Evolutionary conservation across 2,113 vertebrate genomes (phyloP).

Genomic region (Melanostigma gelatinosum): DNA sequence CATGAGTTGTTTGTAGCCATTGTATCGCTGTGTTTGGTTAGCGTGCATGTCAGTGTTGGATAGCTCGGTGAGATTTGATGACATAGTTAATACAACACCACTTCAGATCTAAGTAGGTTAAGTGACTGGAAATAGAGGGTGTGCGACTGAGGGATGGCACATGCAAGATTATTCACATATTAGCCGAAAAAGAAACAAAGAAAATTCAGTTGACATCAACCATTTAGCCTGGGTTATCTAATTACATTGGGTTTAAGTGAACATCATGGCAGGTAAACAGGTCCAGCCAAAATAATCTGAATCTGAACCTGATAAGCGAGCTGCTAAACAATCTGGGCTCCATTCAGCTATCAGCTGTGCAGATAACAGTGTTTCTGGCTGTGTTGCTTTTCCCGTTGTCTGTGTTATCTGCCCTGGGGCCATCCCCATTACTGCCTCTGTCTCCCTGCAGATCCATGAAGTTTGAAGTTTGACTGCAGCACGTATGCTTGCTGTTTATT

Average conservation of each 20-base stretch:
- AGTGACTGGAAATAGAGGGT: slow-evolving; percentile 29
- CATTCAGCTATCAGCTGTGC: slow-evolving; percentile 46
- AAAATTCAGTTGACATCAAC: not conserved
- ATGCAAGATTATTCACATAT: slow-evolving; percentile 1
- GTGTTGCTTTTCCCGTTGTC: slow-evolving; percentile 47
- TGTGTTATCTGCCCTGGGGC: slow-evolving; percentile 67
- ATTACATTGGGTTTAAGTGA: not conserved
- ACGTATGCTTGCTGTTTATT: not conserved
- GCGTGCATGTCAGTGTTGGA: slow-evolving; percentile 59
- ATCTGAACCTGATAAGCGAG: slow-evolving; percentile 67
- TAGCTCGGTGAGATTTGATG: slow-evolving; percentile 49
- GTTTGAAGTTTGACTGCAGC: slow-evolving; percentile 8
- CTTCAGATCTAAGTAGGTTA: slow-evolving; percentile 38
- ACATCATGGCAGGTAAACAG: slow-evolving; percentile 27
- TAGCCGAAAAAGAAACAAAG: slow-evolving; percentile 2
- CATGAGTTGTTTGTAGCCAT: slow-evolving; percentile 66
- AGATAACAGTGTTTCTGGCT: slow-evolving; percentile 54
- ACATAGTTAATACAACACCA: slow-evolving; percentile 58
- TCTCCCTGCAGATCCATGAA: slow-evolving; percentile 34
- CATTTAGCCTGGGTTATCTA: not conserved
- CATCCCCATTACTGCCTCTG: slow-evolving; percentile 50
- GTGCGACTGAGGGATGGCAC: slow-evolving; percentile 10
- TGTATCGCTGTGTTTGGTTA: slow-evolving; percentile 71
- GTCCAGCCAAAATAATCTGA: slow-evolving; percentile 57
- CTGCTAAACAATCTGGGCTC: slow-evolving; percentile 56